Percentiles rank a stretch among this genome's conserved stretches.
phyloP scores from a whole-genome alignment of 2,888 invertebrate species.

The Nemotelus pantherinus region DNA sequence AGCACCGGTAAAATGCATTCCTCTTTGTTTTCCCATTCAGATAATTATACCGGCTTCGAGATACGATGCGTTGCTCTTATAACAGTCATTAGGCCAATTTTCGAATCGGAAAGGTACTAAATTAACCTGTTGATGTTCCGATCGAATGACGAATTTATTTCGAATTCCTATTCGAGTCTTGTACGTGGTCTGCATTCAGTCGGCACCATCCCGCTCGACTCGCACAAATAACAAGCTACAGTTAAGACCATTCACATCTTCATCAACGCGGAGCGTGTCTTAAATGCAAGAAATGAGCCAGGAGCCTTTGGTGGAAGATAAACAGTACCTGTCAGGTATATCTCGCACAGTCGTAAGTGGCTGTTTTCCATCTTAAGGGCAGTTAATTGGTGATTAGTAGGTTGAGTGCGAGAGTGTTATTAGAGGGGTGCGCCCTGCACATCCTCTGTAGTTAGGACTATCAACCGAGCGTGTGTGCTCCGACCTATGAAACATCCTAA shows the following conservation, averaged over 20 bases:
- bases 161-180: conserved; percentile 17
- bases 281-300: not conserved
- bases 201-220: conserved; percentile 1
- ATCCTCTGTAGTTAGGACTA: too few species aligned
- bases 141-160: conserved; percentile 43
- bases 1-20: conserved; percentile 25
- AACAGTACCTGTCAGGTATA: conserved; percentile 38
- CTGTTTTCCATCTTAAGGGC: conserved; percentile 35
- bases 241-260: conserved; percentile 25
- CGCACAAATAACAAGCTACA: conserved; percentile 27
- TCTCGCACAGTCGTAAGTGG: conserved; percentile 40
- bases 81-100: conserved; percentile 14
- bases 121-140: conserved; percentile 39
- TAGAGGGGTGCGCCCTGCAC: not conserved
- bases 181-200: conserved; percentile 29
- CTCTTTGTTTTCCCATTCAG: conserved; percentile 12
- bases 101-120: conserved; percentile 20
- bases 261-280: conserved; percentile 16
- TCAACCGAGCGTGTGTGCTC: too few species aligned
- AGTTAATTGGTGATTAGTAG: conserved; percentile 44
- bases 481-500: conserved; percentile 1
- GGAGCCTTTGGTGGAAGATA: conserved; percentile 24
- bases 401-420: conserved; percentile 30
- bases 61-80: not conserved
- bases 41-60: conserved; percentile 27